These are phyloP conservation scores for Acromyrmex heyeri DNA, from an alignment of 1,140 invertebrate species.

Conservation along the genomic window DNA sequence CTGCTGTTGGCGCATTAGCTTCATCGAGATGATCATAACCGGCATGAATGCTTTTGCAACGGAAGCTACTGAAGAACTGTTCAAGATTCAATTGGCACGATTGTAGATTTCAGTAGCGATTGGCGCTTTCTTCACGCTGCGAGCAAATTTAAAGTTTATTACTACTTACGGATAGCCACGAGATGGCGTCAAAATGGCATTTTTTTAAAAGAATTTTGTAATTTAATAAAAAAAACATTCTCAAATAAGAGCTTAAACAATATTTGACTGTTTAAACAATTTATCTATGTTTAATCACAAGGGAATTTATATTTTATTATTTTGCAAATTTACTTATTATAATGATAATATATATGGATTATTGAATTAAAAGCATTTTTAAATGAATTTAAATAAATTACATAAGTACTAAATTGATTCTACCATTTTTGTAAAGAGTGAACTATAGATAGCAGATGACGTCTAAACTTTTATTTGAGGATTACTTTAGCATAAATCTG, in stretches of 20 bases:
- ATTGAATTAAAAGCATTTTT: not conserved
- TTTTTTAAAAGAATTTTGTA: not conserved
- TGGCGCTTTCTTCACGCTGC: not conserved
- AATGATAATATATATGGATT: not conserved
- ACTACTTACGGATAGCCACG: not conserved
- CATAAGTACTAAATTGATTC: not conserved
- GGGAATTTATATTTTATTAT: not conserved
- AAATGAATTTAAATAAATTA: not conserved
- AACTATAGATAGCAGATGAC: not conserved
- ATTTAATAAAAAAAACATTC: not conserved
- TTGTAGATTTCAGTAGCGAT: not conserved
- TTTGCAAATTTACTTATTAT: not conserved
- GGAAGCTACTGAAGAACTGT: not conserved
- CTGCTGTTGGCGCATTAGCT: not conserved
- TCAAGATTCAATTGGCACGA: not conserved
- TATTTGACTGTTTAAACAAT: not conserved
- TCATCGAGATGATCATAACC: not conserved
- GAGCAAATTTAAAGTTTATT: not conserved
- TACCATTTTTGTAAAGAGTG: not conserved
- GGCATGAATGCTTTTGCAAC: not conserved
- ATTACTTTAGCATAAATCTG: conserved; percentile 8
- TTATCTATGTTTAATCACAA: not conserved
- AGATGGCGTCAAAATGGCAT: not conserved
- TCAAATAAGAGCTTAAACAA: not conserved
- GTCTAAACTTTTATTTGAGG: not conserved